phyloP scores from a whole-genome alignment of 2,113 vertebrate species.

The Leucopternis melanops region DNA sequence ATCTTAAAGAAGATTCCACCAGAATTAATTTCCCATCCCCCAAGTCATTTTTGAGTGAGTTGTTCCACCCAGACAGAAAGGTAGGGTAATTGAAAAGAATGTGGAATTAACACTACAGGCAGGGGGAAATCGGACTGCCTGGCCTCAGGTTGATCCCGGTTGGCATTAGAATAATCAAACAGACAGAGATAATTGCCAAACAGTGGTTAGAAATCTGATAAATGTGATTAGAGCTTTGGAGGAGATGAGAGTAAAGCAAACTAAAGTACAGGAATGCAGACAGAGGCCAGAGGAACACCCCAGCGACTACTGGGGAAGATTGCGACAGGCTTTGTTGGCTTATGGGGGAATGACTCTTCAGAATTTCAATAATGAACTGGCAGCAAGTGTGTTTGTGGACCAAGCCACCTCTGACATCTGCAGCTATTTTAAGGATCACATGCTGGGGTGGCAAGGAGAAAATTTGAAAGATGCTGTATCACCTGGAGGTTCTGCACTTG shows the following conservation, averaged over 20 bases:
- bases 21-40: not conserved
- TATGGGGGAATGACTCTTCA: too few relatives aligned
- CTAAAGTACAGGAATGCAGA: too few relatives aligned
- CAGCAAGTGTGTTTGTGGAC: too few relatives aligned
- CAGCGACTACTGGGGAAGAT: not conserved
- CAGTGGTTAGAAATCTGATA: not conserved
- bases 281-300: too few relatives aligned
- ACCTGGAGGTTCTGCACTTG: not conserved
- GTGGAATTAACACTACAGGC: not conserved
- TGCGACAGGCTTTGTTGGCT: too few relatives aligned
- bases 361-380: too few relatives aligned
- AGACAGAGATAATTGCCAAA: not conserved
- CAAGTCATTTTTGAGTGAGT: not conserved
- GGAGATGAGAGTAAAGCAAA: not conserved
- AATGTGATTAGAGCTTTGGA: not conserved
- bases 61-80: not conserved
- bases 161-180: not conserved
- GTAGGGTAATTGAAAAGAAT: not conserved
- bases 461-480: not conserved
- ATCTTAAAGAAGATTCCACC: not conserved
- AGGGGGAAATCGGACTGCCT: not conserved
- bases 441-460: not conserved
- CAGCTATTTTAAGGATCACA: not conserved
- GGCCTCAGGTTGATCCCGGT: not conserved
- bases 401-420: not conserved